Percentiles rank a stretch among this genome's conserved stretches.
Conservation (phyloP, 2,797 vertebrate species). For the Liasis olivaceus region DNA sequence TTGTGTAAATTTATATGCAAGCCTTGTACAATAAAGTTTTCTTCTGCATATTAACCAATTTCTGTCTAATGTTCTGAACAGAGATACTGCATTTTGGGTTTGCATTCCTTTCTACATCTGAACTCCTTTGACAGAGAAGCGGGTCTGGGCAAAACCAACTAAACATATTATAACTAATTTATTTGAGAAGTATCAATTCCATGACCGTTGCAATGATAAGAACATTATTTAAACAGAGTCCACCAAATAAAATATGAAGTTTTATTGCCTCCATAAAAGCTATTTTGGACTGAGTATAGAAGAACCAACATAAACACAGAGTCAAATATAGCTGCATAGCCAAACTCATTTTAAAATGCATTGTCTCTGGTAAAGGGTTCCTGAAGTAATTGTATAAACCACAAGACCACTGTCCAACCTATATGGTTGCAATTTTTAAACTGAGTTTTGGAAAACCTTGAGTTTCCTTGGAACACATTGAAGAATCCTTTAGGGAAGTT, state of each 20-base stretch:
- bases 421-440: background rate
- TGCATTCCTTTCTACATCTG: background rate
- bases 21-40: constrained; percentile 45
- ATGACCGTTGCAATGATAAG: constrained; percentile 35
- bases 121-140: constrained; percentile 2
- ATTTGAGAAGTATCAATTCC: constrained; percentile 21
- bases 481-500: background rate
- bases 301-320: constrained; percentile 6
- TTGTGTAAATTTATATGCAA: constrained; percentile 67
- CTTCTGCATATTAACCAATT: constrained; percentile 63
- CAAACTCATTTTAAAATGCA: constrained; percentile 15
- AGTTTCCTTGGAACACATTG: background rate
- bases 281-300: constrained; percentile 30
- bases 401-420: background rate
- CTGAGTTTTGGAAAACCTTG: background rate
- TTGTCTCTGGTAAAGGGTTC: background rate
- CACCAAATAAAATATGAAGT: constrained; percentile 51
- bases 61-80: constrained; percentile 50
- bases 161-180: constrained; percentile 35
- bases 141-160: constrained; percentile 21
- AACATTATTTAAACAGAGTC: constrained; percentile 53
- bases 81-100: constrained; percentile 26
- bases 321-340: constrained; percentile 21
- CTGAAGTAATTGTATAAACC: background rate
- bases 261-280: constrained; percentile 27